phyloP scores from a whole-genome alignment of 2,113 vertebrate species.

The Prietella phreatophila region DNA sequence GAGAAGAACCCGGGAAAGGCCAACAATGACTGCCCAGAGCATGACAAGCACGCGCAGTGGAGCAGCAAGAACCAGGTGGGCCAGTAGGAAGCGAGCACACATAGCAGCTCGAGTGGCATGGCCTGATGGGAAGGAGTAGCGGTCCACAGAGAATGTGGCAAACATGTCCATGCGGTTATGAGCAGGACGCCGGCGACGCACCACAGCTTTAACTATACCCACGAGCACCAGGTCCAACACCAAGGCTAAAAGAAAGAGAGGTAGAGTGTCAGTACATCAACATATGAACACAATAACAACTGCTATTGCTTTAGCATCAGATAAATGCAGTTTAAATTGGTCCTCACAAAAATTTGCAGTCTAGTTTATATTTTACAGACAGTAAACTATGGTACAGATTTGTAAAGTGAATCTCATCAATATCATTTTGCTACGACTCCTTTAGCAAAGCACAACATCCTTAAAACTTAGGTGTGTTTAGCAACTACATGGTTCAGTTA shows the following conservation, averaged over 20 bases:
- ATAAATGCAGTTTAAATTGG: background rate
- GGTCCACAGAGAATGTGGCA: conserved; percentile 90
- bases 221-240: conserved; percentile 89
- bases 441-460: background rate
- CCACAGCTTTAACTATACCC: conserved; percentile 81
- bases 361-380: background rate
- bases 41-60: conserved; percentile 87
- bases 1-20: conserved; percentile 90
- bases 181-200: conserved; percentile 84
- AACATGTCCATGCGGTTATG: conserved; percentile 99
- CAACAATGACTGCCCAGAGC: conserved; percentile 86
- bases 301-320: background rate
- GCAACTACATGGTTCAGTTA: background rate
- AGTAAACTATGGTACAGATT: no score
- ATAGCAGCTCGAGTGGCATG: conserved; percentile 91
- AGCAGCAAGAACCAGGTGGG: conserved; percentile 89
- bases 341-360: background rate
- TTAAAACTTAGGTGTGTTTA: background rate
- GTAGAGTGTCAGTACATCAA: background rate
- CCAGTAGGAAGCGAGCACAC: conserved; percentile 87
- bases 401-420: background rate
- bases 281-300: background rate
- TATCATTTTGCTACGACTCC: background rate
- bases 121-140: conserved; percentile 95
- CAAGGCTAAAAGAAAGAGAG: conserved; percentile 69